phyloP scores from a whole-genome alignment of 2,888 invertebrate species.

The Idaea straminata region DNA sequence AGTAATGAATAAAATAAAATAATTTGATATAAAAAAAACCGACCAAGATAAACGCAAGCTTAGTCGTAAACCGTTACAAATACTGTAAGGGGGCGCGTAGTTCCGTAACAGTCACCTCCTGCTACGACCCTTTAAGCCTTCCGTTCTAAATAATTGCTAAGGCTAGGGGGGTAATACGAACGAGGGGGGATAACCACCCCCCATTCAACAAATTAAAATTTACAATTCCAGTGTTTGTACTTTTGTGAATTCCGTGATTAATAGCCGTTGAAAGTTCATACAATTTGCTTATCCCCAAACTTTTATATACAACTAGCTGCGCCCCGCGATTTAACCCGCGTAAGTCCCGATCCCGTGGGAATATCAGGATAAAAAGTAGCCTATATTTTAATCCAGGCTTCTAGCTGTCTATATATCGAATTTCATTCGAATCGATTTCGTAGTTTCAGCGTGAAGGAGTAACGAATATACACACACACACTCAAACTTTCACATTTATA shows the following conservation, averaged over 20 bases:
- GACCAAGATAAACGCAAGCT: background rate
- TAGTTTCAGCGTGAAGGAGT: too few species aligned
- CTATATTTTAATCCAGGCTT: too few species aligned
- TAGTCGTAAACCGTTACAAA: background rate
- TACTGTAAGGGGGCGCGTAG: background rate
- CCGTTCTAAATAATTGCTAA: conserved; percentile 24
- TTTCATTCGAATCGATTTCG: too few species aligned
- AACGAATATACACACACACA: too few species aligned
- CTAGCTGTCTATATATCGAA: too few species aligned
- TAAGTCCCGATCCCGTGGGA: too few species aligned
- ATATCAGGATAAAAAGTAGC: too few species aligned
- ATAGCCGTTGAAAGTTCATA: conserved; percentile 37
- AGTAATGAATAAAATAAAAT: background rate
- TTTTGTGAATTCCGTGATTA: conserved; percentile 45
- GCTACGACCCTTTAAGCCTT: conserved; percentile 29
- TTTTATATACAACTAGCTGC: conserved; percentile 21
- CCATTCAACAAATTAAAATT: conserved; percentile 30
- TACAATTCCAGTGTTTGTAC: conserved; percentile 30
- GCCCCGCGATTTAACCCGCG: too few species aligned
- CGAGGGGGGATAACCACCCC: background rate
- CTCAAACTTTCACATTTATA: too few species aligned
- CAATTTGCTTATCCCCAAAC: conserved; percentile 33
- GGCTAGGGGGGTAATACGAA: background rate
- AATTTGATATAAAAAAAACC: background rate
- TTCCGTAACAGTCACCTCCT: conserved; percentile 26